Evolutionary conservation across 2,113 vertebrate genomes (phyloP).

Genomic region (Crotophaga sulcirostris): DNA sequence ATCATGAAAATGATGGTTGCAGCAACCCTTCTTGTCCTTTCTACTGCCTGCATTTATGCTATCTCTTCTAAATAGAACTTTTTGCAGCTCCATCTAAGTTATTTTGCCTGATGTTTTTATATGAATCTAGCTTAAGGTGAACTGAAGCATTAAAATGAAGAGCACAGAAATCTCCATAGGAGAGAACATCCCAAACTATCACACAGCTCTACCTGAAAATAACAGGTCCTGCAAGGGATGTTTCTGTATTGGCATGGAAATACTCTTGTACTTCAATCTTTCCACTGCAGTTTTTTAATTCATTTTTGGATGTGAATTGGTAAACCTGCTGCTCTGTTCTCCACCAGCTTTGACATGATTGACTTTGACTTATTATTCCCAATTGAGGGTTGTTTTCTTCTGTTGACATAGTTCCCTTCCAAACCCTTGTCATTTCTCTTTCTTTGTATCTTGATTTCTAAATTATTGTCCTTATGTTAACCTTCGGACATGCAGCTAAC

Average conservation of each 20-base stretch:
- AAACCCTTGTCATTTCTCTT: conserved; percentile 33
- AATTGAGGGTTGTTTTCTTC: conserved; percentile 33
- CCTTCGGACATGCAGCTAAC: background rate
- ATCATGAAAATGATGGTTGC: background rate
- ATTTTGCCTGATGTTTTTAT: background rate
- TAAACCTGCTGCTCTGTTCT: conserved; percentile 21
- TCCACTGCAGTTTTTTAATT: background rate
- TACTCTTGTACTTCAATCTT: background rate
- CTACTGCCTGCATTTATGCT: background rate
- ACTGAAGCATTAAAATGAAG: background rate
- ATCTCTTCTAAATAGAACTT: background rate
- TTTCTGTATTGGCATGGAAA: background rate
- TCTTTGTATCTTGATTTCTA: conserved; percentile 42
- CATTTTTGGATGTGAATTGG: conserved; percentile 26
- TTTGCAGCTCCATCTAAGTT: background rate
- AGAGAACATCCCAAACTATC: background rate
- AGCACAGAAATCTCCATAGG: background rate
- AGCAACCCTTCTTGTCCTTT: background rate
- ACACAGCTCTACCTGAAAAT: background rate
- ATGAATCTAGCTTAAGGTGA: background rate
- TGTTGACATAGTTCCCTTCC: background rate
- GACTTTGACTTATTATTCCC: conserved; percentile 51
- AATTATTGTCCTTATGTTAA: conserved; percentile 25
- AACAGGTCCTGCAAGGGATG: background rate
- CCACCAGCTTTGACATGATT: conserved; percentile 46